Conservation (phyloP, 2,797 vertebrate genomes). For the Pempheris klunzingeri region DNA sequence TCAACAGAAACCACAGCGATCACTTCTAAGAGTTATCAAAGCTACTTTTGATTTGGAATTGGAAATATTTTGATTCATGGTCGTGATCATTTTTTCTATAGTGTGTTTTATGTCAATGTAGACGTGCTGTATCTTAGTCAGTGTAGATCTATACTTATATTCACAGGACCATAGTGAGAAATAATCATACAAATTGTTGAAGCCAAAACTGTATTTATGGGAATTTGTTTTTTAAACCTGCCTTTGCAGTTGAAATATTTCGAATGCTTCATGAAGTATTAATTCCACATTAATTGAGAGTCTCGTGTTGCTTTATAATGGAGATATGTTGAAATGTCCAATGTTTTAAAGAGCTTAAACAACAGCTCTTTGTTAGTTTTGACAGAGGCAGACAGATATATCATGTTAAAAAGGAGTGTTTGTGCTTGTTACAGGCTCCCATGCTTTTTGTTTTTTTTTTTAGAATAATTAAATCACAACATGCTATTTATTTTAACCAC, state of each 20-base stretch:
- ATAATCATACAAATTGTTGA: conserved; percentile 29
- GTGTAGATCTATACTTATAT: conserved; percentile 18
- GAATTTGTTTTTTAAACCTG: conserved; percentile 16
- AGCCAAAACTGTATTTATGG: conserved; percentile 68
- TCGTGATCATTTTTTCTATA: neutral
- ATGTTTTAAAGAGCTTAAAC: conserved; percentile 13
- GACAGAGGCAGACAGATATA: neutral
- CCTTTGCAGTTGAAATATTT: conserved; percentile 60
- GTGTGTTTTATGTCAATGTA: conserved; percentile 18
- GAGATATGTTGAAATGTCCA: conserved; percentile 16
- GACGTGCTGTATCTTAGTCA: conserved; percentile 26
- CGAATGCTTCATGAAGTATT: conserved; percentile 74
- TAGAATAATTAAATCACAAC: conserved; percentile 8
- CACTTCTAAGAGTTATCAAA: neutral
- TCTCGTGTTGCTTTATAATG: conserved; percentile 44
- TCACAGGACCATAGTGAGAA: conserved; percentile 30
- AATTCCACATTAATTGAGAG: conserved; percentile 60
- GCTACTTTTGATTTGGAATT: neutral
- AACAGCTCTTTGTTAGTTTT: neutral
- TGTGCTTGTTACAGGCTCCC: neutral
- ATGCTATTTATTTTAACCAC: conserved; percentile 27
- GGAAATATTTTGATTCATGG: conserved; percentile 4
- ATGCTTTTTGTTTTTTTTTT: conserved; percentile 27
- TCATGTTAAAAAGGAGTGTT: conserved; percentile 3
- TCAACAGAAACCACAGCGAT: conserved; percentile 1